Conservation (phyloP, 30 jellyfish, hydroid and myxozoan genomes). For the Rhopilema esculentum region DNA sequence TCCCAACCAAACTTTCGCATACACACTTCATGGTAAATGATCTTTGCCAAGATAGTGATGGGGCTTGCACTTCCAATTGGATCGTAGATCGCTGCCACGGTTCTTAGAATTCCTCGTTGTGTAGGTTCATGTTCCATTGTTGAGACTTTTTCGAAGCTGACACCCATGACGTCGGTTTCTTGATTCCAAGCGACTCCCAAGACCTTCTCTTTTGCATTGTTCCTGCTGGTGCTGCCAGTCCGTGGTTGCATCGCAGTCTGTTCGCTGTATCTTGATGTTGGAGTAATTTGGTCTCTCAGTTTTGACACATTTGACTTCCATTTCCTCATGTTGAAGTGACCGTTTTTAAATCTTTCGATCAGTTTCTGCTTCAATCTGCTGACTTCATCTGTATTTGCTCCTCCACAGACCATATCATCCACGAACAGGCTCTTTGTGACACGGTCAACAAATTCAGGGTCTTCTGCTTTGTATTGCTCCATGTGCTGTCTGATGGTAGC, state of each 20-base stretch:
- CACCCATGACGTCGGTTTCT: constrained; percentile 37
- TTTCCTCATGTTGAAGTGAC: constrained; percentile 22
- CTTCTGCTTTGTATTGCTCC: constrained; percentile 34
- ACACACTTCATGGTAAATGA: constrained; percentile 41
- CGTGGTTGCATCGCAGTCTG: constrained; percentile 6
- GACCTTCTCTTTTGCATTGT: constrained; percentile 4
- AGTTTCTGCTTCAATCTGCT: constrained; percentile 18
- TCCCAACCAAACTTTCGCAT: constrained; percentile 47
- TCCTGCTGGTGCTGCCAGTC: background rate
- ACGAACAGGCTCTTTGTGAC: constrained; percentile 41
- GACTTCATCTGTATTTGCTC: constrained; percentile 38
- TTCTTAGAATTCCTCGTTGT: constrained; percentile 14
- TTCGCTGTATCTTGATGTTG: background rate
- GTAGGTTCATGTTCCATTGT: constrained; percentile 17
- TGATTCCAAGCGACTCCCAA: constrained; percentile 62
- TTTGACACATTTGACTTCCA: constrained; percentile 40
- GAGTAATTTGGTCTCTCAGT: background rate
- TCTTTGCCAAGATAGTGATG: constrained; percentile 28
- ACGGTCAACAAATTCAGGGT: constrained; percentile 34
- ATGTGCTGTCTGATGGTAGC: constrained; percentile 56
- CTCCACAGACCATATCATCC: constrained; percentile 58
- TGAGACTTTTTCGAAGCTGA: constrained; percentile 18
- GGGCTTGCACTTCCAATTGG: constrained; percentile 53
- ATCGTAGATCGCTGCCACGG: constrained; percentile 33
- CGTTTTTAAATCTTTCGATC: constrained; percentile 32